Conservation (phyloP, 1,140 invertebrate genomes). For the Pseudoatta argentina region DNA sequence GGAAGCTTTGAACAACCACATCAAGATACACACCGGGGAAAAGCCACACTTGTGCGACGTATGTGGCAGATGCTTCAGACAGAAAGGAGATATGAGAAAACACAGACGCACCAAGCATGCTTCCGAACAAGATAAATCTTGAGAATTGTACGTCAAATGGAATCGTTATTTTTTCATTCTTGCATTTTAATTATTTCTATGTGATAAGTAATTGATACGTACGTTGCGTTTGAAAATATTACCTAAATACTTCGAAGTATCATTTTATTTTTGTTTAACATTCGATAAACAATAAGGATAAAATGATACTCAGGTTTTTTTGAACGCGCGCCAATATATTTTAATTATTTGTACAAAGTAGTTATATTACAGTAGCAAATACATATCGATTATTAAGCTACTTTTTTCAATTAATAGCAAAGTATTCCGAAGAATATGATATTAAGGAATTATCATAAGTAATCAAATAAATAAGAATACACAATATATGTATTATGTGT, state of each 20-base stretch:
- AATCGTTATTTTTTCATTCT: not conserved
- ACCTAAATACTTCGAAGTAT: too few species aligned
- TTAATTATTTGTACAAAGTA: conserved; percentile 6
- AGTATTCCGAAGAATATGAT: not conserved
- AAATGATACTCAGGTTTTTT: too few species aligned
- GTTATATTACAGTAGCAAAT: not conserved
- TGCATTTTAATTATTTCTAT: conserved; percentile 7
- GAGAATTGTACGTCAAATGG: not conserved
- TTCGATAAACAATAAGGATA: too few species aligned
- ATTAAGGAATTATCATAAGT: not conserved
- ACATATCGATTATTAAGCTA: conserved; percentile 1
- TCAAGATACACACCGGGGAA: conserved; percentile 91
- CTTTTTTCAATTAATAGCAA: not conserved
- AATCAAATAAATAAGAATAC: not conserved
- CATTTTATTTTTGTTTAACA: too few species aligned
- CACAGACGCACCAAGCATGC: conserved; percentile 87
- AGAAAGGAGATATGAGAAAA: conserved; percentile 88
- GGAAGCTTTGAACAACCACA: conserved; percentile 88
- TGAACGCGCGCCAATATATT: too few species aligned
- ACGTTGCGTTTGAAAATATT: too few species aligned
- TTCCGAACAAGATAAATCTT: conserved; percentile 57
- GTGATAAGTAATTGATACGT: conserved; percentile 14
- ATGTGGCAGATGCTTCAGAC: conserved; percentile 89
- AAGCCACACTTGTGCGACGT: conserved; percentile 89
- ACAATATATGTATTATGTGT: not conserved